Conservation (phyloP, 2,797 vertebrate species). For the Gallirallus australis region DNA sequence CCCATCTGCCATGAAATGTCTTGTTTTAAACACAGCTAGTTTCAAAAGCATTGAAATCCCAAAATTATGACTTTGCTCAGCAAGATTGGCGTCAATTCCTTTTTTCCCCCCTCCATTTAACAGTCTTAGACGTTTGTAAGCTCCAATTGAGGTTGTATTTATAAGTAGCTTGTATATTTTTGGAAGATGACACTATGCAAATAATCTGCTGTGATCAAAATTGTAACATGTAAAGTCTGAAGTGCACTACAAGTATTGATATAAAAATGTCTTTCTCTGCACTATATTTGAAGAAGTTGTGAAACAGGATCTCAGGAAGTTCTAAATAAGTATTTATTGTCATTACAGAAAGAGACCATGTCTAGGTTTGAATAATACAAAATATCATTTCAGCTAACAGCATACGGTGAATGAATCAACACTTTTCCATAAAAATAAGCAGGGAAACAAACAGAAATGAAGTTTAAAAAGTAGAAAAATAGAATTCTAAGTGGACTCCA, state of each 20-base stretch:
- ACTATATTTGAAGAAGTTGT: not conserved
- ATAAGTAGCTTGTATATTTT: constrained; percentile 2
- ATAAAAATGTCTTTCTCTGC: not conserved
- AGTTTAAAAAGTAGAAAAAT: not conserved
- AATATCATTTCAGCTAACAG: not conserved
- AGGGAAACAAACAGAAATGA: not conserved
- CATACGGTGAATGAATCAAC: not conserved
- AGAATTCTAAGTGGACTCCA: not conserved
- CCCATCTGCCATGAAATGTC: constrained; percentile 12
- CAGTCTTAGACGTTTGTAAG: not conserved
- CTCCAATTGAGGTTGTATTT: not conserved
- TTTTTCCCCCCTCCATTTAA: not conserved
- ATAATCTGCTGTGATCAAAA: constrained; percentile 19
- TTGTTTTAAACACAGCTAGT: not conserved
- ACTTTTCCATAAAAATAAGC: not conserved
- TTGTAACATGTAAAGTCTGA: not conserved
- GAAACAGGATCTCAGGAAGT: not conserved
- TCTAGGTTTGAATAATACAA: not conserved
- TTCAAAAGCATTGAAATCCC: constrained; percentile 15
- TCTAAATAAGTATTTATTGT: not conserved
- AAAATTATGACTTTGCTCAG: not conserved
- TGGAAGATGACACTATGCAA: not conserved
- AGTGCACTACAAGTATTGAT: not conserved
- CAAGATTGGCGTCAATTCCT: not conserved
- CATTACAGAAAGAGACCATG: not conserved